These are phyloP conservation scores for Sepioteuthis lessoniana DNA, from an alignment of 2,888 invertebrate species.

Conservation along the genomic window DNA sequence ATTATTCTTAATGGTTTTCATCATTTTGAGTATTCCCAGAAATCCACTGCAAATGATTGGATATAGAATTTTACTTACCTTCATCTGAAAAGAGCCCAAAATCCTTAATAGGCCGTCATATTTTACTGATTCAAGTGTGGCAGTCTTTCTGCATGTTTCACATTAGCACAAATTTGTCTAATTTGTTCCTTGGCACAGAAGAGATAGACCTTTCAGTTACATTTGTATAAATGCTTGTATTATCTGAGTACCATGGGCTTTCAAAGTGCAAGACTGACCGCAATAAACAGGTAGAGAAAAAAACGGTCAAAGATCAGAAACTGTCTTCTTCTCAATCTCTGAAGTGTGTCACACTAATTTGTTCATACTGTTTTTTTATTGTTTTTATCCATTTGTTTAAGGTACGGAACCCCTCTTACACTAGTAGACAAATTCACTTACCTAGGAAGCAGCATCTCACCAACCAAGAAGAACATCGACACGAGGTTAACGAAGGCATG, in stretches of 20 bases:
- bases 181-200: conserved; percentile 5
- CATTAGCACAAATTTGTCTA: not conserved
- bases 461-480: too few species aligned
- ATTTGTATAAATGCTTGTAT: conserved; percentile 16
- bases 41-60: not conserved
- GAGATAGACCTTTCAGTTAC: not conserved
- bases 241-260: not conserved
- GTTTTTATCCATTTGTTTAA: too few species aligned
- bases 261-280: not conserved
- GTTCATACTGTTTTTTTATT: not conserved
- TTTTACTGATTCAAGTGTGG: not conserved
- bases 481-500: too few species aligned
- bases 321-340: not conserved
- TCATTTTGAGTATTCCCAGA: not conserved
- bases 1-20: not conserved
- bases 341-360: not conserved
- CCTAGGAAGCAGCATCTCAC: too few species aligned
- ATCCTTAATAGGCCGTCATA: not conserved
- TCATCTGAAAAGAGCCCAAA: not conserved
- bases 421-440: too few species aligned
- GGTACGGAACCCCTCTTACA: too few species aligned
- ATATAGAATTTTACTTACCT: not conserved
- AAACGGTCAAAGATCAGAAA: not conserved
- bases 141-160: not conserved
- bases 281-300: not conserved